Base-by-base conservation (phyloP, 92 coral and sea anemone genomes). In the Actinostola sp. region DNA sequence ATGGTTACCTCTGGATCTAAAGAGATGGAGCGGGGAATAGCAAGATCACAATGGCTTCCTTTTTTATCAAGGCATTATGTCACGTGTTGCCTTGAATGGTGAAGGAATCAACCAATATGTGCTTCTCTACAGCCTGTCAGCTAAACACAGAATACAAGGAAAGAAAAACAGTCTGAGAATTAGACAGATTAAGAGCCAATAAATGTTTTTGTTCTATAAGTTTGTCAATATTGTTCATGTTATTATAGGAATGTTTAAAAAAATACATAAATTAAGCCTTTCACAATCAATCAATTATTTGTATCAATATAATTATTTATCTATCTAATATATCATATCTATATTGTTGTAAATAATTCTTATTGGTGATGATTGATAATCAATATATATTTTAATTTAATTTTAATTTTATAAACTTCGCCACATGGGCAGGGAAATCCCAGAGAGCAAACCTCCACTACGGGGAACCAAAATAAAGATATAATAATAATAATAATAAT, bases 51-150 rank as follows among this genome's bases (percentile, higher is more conserved):
- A 83, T 61, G 62, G 31, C 67, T 73, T 84, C 89, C 89, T 84
- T 84, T 84, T 84, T 84, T 84, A 84, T 84, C 89, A 84, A 84
- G 89, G 75, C 89, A 48, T 26, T 17, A 43, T 32, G n/a, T 31
- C 14, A 46, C n/a, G n/a, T 78, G 59, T 32, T 54, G 89, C 77
- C 89, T 84, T 84, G 89, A 84, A 70, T 79, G 89, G 89, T 56
- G 89, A 84, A 84, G 89, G 89, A 84, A 71, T 66, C 81, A 78
- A 84, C 82, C 89, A 45, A 38, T 11, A 54, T n/a, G 53, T 34
- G 31, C 59, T 27, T 43, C 25, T 61, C 57, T 69, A 70, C 77
- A 24, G 51, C 66, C 23, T 13, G 55, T 52, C 66, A 41, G 77
- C 65, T 29, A 57, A 72, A 58, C 28, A 72, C 54, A 72, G 66